Base-by-base conservation (phyloP, 2,888 invertebrate genomes). In the Volucella zonaria region DNA sequence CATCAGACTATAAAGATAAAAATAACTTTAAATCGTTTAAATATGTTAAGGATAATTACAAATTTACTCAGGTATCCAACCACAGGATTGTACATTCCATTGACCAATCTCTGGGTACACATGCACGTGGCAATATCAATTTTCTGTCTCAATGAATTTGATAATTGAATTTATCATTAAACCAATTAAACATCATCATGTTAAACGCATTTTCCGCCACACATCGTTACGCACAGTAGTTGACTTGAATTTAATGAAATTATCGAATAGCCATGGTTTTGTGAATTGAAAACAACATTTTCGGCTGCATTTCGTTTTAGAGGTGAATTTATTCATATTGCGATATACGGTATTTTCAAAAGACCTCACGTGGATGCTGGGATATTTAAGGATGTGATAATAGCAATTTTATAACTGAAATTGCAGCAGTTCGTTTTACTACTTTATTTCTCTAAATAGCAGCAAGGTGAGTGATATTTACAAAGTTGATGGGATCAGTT, bases 151-250 rank as follows among this genome's bases (percentile, higher is more conserved):
- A 81, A 73, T 85, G 81, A 81, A 73, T 85, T 59, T 77, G 15
- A 70, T 85, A 85, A 85, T 85, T 81, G 81, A 85, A 85, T 81
- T 85, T 81, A 85, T 81, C 76, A 77, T 81, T 85, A 81, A 85
- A 85, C 77, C 85, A 85, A 85, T 85, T 85, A 81, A 85, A 75
- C 76, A 64, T 67, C 85, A 85, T 85, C 81, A 77, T 85, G 73
- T 73, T 56, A 68, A 85, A 85, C 73, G 85, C 76, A 81, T 76
- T 58, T 68, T 14, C 85, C 71, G 73, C 79, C 66, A 52, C 73
- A 79, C 70, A 78, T 71, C 76, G 70, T 40, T 64, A 73, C 80
- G 76, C 80, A 85, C 67, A 45, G 66, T 45, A 78, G 51, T 81
- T 77, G 54, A 73, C 56, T 80, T 71, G 67, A 52, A 81, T 81